Conservation (phyloP, 2,888 invertebrate species). For the Zhuqinia jingwanae region DNA sequence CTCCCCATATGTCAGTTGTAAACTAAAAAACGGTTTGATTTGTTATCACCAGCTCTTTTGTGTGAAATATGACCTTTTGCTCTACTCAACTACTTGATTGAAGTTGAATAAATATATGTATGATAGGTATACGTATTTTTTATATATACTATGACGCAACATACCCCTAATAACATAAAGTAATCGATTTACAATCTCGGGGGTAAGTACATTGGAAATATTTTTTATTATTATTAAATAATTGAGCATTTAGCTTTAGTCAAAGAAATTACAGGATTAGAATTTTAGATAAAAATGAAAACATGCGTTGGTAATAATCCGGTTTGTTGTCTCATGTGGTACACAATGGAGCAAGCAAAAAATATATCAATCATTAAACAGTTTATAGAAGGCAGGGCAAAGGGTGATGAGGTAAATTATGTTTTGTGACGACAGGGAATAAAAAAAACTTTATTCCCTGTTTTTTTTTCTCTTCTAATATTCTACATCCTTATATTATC, state of each 20-base stretch:
- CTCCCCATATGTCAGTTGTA: not conserved
- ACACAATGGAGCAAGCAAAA: no score
- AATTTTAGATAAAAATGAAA: not conserved
- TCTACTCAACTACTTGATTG: conserved; percentile 10
- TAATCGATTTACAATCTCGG: no score
- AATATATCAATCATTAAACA: no score
- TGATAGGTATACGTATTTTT: conserved; percentile 35
- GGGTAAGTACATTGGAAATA: not conserved
- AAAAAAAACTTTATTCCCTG: no score
- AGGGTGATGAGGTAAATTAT: no score
- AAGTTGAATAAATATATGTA: no score
- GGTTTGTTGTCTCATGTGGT: no score
- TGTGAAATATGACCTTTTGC: conserved; percentile 55
- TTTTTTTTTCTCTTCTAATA: no score
- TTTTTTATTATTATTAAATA: not conserved
- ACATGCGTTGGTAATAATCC: not conserved
- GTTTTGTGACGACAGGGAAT: no score
- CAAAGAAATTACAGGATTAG: not conserved
- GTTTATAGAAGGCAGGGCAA: no score
- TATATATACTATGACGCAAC: conserved; percentile 6
- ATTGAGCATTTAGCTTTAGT: not conserved
- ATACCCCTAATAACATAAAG: not conserved
- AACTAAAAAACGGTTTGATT: conserved; percentile 30
- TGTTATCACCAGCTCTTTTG: not conserved
- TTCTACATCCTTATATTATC: no score